phyloP scores from a whole-genome alignment of 2,888 invertebrate genomes.

The Drosophila atroscutellata region DNA sequence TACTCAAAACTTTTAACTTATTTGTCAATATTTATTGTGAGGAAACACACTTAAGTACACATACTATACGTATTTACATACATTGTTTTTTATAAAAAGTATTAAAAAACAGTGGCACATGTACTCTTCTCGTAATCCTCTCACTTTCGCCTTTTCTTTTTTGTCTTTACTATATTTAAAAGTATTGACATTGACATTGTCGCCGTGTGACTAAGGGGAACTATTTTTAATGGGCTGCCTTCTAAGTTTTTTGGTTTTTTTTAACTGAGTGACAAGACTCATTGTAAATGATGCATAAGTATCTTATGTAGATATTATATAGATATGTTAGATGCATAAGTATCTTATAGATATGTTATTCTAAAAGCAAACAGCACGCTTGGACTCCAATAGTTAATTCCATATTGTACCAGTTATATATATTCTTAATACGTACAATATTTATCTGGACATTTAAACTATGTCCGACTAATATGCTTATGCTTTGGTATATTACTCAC shows the following conservation, averaged over 20 bases:
- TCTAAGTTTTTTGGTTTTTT: slow-evolving; percentile 9
- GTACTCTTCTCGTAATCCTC: background rate
- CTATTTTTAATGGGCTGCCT: slow-evolving; percentile 52
- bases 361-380: slow-evolving; percentile 19
- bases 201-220: slow-evolving; percentile 13
- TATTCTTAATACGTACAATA: slow-evolving; percentile 1
- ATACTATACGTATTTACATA: background rate
- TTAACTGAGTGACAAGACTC: slow-evolving; percentile 3
- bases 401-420: slow-evolving; percentile 10
- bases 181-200: slow-evolving; percentile 67
- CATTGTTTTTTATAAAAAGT: background rate
- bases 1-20: background rate
- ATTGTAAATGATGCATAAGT: slow-evolving; percentile 7
- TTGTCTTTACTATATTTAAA: background rate
- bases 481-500: background rate
- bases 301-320: no score
- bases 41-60: background rate
- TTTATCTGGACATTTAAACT: background rate
- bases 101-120: background rate
- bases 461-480: background rate
- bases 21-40: background rate
- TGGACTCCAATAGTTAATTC: slow-evolving; percentile 1
- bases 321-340: slow-evolving; percentile 14
- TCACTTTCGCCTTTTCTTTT: background rate
- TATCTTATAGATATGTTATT: slow-evolving; percentile 20